Conservation (phyloP, 2,888 invertebrate species). For the Phengaris alcon region DNA sequence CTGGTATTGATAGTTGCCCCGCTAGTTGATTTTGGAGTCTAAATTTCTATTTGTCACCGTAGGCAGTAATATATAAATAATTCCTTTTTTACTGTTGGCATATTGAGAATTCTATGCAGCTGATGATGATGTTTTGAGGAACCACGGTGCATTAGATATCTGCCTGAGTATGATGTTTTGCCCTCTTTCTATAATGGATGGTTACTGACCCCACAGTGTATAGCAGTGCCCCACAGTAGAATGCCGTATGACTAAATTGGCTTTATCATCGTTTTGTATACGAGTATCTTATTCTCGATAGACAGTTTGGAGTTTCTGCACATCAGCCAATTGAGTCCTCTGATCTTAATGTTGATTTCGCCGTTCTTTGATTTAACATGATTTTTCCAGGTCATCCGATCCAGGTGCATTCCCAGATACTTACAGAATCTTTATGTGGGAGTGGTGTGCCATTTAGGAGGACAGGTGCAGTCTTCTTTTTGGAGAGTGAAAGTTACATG, state of each 20-base stretch:
- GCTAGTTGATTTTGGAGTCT: too few species aligned
- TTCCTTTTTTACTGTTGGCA: too few species aligned
- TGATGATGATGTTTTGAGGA: too few species aligned
- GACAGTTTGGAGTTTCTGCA: constrained; percentile 34
- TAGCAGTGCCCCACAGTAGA: constrained; percentile 28
- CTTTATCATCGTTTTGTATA: constrained; percentile 32
- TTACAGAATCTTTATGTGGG: not conserved
- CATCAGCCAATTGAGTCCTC: constrained; percentile 34
- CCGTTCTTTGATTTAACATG: constrained; percentile 24
- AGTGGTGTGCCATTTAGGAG: not conserved
- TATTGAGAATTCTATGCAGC: too few species aligned
- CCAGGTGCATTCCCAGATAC: constrained; percentile 23
- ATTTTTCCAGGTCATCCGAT: not conserved
- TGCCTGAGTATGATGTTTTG: not conserved
- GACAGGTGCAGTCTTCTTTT: not conserved
- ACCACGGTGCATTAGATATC: too few species aligned
- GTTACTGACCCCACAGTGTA: not conserved
- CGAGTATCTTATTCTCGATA: constrained; percentile 32
- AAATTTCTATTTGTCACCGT: too few species aligned
- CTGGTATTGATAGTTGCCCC: too few species aligned
- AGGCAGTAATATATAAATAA: too few species aligned
- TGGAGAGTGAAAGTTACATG: not conserved
- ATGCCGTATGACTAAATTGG: constrained; percentile 19
- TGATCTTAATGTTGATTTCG: constrained; percentile 29
- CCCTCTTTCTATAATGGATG: not conserved